These are phyloP conservation scores for Tricholauxania praeusta DNA, from an alignment of 2,888 invertebrate species.

Conservation along the genomic window DNA sequence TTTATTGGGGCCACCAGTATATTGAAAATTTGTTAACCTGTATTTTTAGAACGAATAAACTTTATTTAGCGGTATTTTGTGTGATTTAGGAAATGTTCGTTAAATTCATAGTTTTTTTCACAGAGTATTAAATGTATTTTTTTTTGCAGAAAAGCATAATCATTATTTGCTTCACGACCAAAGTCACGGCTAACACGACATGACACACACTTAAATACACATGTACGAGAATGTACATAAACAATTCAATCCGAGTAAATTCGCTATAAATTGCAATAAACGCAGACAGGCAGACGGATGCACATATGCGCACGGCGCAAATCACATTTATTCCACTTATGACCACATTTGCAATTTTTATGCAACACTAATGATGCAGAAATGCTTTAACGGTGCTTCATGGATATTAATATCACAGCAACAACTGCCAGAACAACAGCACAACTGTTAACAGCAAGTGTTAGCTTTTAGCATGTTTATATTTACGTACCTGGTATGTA, in stretches of 20 bases:
- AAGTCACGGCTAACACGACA: conserved; percentile 31
- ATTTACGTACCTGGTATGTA: no score
- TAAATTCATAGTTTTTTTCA: no score
- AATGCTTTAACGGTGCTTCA: conserved; percentile 60
- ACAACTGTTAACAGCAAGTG: not conserved
- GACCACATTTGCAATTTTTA: conserved; percentile 32
- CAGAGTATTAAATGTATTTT: no score
- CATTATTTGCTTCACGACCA: conserved; percentile 30
- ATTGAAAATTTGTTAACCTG: no score
- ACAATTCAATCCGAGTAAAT: not conserved
- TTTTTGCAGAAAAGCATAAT: not conserved
- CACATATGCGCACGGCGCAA: conserved; percentile 11
- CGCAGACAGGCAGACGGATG: not conserved
- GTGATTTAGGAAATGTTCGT: no score
- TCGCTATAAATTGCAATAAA: conserved; percentile 28
- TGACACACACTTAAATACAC: not conserved
- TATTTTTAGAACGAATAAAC: no score
- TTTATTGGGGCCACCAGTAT: no score
- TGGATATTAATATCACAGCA: conserved; percentile 34
- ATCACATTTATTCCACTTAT: conserved; percentile 31
- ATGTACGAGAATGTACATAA: not conserved
- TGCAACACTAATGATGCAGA: conserved; percentile 62
- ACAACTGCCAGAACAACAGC: conserved; percentile 24
- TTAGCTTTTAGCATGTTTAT: no score
- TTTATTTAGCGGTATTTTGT: no score